Evolutionary conservation across 2,888 invertebrate species (phyloP).

Genomic region (Eretmocerus hayati): DNA sequence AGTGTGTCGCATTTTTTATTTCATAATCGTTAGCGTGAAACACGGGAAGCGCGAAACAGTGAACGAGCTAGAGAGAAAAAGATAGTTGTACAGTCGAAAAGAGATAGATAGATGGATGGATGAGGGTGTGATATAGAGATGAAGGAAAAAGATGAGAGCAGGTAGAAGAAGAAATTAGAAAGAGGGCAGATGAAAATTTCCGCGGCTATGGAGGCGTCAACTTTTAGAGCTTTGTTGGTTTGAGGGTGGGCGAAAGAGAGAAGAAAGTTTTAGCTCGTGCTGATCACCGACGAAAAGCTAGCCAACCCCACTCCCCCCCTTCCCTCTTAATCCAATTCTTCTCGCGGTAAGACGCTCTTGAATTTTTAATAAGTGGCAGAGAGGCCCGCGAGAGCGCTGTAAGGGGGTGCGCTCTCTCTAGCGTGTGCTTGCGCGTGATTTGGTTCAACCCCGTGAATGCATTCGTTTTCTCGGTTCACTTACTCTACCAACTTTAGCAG

Average conservation of each 20-base stretch:
- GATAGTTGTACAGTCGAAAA: no score
- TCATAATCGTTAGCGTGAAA: no score
- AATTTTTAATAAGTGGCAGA: constrained; percentile 14
- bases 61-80: no score
- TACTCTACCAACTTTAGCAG: not conserved
- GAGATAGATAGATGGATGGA: no score
- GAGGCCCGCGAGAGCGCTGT: not conserved
- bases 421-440: constrained; percentile 3
- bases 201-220: not conserved
- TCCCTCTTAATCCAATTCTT: constrained; percentile 15
- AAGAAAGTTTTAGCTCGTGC: constrained; percentile 9
- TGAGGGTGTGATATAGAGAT: no score
- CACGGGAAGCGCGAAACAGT: no score
- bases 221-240: constrained; percentile 15
- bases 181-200: no score
- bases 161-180: no score
- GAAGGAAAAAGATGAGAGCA: no score
- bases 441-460: not conserved
- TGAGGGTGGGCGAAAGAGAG: not conserved
- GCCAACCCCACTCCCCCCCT: not conserved
- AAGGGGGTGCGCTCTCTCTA: not conserved
- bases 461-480: not conserved
- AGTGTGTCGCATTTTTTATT: no score
- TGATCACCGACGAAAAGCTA: constrained; percentile 7
- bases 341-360: constrained; percentile 10